These are phyloP conservation scores for Leptinotarsa tumamoca DNA, from an alignment of 2,888 invertebrate species.

Conservation along the genomic window DNA sequence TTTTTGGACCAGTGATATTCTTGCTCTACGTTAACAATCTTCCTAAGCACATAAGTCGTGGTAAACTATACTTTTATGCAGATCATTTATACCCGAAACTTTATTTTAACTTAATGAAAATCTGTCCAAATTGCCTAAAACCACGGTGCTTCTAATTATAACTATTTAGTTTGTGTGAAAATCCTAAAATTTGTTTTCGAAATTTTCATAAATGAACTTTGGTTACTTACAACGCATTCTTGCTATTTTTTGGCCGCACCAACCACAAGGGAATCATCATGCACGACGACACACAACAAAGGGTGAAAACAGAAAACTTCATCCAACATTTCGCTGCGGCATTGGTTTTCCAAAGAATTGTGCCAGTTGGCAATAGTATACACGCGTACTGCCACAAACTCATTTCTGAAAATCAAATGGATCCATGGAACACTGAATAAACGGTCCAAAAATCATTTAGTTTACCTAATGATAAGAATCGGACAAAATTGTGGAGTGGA, in stretches of 20 bases:
- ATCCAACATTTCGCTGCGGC: conserved; percentile 77
- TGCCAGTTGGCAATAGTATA: conserved; percentile 9
- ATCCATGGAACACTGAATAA: too few species aligned
- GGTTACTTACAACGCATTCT: conserved; percentile 81
- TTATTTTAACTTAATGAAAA: too few species aligned
- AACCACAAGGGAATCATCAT: conserved; percentile 82
- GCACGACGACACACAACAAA: conserved; percentile 73
- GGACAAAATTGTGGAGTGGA: neutral
- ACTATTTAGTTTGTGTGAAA: too few species aligned
- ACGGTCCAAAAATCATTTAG: neutral
- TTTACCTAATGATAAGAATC: neutral
- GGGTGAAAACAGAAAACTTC: conserved; percentile 75
- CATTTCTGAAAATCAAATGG: conserved; percentile 42
- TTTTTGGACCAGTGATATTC: too few species aligned
- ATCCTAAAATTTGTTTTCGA: too few species aligned
- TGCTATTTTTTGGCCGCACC: conserved; percentile 76
- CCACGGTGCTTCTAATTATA: too few species aligned
- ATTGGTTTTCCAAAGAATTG: conserved; percentile 68
- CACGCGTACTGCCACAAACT: conserved; percentile 40
- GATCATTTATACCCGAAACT: too few species aligned
- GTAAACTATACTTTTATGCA: too few species aligned
- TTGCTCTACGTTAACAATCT: too few species aligned
- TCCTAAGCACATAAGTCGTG: too few species aligned
- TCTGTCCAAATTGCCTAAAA: too few species aligned
- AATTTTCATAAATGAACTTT: neutral